These are phyloP conservation scores for Chrysolina haemoptera DNA, from an alignment of 2,888 invertebrate species.

Conservation along the genomic window DNA sequence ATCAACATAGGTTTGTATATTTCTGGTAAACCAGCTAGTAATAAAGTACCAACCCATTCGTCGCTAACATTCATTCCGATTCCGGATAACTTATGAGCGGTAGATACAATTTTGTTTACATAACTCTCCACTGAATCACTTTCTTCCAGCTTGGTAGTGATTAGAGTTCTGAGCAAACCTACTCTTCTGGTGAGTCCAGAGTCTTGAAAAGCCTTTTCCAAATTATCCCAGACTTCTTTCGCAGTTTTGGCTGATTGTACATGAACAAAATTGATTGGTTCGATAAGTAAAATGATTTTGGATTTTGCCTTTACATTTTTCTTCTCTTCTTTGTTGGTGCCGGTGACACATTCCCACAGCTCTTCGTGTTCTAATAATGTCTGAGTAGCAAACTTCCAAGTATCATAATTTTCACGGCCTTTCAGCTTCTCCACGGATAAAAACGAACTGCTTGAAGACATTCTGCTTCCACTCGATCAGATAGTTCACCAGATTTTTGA, in stretches of 20 bases:
- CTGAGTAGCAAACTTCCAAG: constrained; percentile 17
- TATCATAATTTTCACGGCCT: neutral
- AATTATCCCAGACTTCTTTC: constrained; percentile 25
- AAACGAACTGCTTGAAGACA: neutral
- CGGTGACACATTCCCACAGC: constrained; percentile 39
- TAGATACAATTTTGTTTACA: constrained; percentile 33
- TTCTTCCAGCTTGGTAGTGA: constrained; percentile 35
- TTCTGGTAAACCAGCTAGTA: constrained; percentile 4
- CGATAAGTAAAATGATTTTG: constrained; percentile 53
- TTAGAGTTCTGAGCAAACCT: constrained; percentile 32
- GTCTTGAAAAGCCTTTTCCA: constrained; percentile 32
- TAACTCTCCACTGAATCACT: constrained; percentile 38
- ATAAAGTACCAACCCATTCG: constrained; percentile 30
- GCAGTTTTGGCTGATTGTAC: constrained; percentile 48
- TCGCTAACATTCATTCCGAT: constrained; percentile 34
- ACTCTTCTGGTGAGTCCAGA: constrained; percentile 35
- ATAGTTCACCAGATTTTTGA: neutral
- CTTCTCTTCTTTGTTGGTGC: constrained; percentile 12
- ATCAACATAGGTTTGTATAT: constrained; percentile 20
- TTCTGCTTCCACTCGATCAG: neutral
- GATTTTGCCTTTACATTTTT: constrained; percentile 45
- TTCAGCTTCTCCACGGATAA: neutral
- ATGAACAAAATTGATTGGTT: constrained; percentile 56
- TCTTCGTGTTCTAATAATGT: constrained; percentile 48
- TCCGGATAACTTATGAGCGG: constrained; percentile 25